Percentiles rank a stretch among this genome's conserved stretches.
These are phyloP conservation scores for Capra hircus DNA, from an alignment of 2,113 vertebrate species.

Conservation along the genomic window DNA sequence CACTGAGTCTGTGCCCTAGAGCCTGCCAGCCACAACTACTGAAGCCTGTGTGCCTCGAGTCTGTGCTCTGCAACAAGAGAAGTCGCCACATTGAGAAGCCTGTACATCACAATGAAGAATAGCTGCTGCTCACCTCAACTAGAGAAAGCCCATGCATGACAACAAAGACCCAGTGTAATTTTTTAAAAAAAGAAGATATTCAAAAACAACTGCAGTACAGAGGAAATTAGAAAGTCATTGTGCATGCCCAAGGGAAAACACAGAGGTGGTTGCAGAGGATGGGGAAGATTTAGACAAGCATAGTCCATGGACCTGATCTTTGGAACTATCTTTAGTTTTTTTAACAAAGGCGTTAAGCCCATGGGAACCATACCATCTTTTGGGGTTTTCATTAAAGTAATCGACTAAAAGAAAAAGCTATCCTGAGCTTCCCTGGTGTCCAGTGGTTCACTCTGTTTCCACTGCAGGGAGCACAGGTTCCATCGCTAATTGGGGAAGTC, in stretches of 20 bases:
- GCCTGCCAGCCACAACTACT: background rate
- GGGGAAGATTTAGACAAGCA: background rate
- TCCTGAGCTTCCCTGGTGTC: background rate
- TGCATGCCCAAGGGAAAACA: background rate
- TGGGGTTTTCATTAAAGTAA: background rate
- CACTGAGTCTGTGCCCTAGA: background rate
- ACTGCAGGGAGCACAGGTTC: background rate
- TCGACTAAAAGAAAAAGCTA: background rate
- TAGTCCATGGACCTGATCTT: background rate
- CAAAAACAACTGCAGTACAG: background rate
- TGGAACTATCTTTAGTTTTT: background rate
- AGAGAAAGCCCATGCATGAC: background rate
- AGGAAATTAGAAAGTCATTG: background rate
- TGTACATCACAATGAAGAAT: background rate
- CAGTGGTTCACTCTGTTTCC: background rate
- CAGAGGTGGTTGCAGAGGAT: background rate
- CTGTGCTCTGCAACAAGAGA: background rate
- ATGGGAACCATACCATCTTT: background rate
- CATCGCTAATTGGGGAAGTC: background rate
- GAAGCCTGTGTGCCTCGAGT: rapidly evolving
- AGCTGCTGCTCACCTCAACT: background rate
- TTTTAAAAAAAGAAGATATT: background rate
- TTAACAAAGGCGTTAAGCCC: background rate
- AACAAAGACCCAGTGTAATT: background rate
- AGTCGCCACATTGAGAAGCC: background rate